Conservation (phyloP, 2,113 vertebrate species). For the Dryoscopus gambensis region DNA sequence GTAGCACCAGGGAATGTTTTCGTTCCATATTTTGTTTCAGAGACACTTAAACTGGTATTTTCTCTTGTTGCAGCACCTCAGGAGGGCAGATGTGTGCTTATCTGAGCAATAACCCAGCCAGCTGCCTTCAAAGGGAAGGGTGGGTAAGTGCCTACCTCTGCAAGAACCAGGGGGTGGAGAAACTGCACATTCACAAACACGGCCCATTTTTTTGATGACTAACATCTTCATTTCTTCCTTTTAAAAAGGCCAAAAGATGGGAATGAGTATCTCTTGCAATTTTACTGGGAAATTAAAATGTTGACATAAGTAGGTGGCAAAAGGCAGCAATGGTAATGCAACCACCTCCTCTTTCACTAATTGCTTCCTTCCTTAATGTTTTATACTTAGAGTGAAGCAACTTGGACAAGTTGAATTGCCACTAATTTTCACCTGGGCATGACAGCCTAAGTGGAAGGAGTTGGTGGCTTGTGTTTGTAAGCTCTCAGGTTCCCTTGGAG, state of each 20-base stretch:
- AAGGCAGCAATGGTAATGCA: background rate
- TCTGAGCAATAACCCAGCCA: background rate
- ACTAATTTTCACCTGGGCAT: background rate
- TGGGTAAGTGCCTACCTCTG: background rate
- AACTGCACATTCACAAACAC: background rate
- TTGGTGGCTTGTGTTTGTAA: background rate
- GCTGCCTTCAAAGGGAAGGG: background rate
- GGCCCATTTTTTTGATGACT: background rate
- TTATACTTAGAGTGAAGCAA: background rate
- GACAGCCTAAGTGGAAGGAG: background rate
- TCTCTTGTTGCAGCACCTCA: background rate
- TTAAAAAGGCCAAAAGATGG: background rate
- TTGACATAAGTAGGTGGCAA: background rate
- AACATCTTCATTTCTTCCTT: background rate
- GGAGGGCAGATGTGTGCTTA: background rate
- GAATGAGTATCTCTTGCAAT: background rate
- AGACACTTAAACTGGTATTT: background rate
- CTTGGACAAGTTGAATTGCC: background rate
- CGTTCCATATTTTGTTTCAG: background rate
- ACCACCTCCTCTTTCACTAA: background rate
- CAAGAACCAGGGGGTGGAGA: background rate
- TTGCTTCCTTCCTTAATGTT: background rate
- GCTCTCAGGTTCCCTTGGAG: background rate
- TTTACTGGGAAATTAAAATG: background rate
- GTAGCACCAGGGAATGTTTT: background rate